Evolutionary conservation across 2,113 vertebrate genomes (phyloP).

Genomic region (Cinclus mexicanus): DNA sequence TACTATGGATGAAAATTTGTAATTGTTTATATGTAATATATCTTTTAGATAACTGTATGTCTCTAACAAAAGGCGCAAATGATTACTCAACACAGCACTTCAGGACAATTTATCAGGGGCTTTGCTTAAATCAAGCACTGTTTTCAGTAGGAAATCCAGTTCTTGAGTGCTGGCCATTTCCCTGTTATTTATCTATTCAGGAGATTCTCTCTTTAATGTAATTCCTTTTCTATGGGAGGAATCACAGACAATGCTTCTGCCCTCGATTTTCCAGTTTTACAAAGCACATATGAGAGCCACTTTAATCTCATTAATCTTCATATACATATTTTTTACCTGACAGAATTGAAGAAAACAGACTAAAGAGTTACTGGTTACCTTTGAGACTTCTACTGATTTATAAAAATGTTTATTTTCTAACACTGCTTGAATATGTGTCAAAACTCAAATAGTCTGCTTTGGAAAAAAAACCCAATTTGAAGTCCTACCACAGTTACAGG

Average conservation of each 20-base stretch:
- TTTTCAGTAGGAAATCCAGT: background rate
- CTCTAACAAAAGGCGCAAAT: background rate
- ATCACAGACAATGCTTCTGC: background rate
- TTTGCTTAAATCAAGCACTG: background rate
- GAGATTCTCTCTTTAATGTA: background rate
- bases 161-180: background rate
- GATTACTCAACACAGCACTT: background rate
- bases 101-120: background rate
- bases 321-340: background rate
- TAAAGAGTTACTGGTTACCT: background rate
- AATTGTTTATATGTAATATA: background rate
- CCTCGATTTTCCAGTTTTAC: background rate
- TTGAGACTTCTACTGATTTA: constrained; percentile 23
- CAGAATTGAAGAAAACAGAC: constrained; percentile 20
- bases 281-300: background rate
- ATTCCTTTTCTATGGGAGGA: background rate
- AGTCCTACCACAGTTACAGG: background rate
- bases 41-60: background rate
- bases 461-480: background rate
- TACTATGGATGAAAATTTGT: background rate
- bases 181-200: background rate
- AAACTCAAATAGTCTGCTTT: background rate
- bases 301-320: background rate
- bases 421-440: background rate
- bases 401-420: background rate